phyloP scores from a whole-genome alignment of 2,797 vertebrate genomes.

The Prunella strophiata region DNA sequence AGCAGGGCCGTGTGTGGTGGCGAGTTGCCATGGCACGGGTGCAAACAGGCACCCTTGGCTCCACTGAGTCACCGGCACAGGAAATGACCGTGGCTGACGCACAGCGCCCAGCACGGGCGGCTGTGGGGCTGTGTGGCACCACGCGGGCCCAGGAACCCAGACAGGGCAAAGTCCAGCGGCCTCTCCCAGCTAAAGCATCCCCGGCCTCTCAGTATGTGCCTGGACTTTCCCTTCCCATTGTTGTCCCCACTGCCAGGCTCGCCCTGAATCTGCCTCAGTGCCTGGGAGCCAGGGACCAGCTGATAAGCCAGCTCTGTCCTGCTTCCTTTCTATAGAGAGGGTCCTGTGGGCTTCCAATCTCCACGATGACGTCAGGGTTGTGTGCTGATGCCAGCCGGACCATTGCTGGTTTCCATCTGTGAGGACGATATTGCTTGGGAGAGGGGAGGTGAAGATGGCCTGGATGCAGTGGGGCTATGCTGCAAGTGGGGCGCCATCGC shows the following conservation, averaged over 20 bases:
- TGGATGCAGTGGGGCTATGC: not conserved
- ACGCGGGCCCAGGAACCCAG: accelerated
- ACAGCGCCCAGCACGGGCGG: accelerated
- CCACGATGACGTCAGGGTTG: not conserved
- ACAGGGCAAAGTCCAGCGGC: not conserved
- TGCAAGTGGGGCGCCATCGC: accelerated
- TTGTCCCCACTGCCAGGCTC: accelerated
- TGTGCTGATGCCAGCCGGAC: not conserved
- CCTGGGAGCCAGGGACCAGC: not conserved
- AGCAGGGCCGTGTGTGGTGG: not conserved
- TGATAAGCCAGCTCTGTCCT: not conserved
- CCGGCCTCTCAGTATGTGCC: not conserved
- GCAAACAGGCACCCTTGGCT: not conserved
- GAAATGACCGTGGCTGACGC: not conserved
- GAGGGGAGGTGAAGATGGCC: not conserved
- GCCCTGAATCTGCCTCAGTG: accelerated
- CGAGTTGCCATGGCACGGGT: slow-evolving; percentile 6
- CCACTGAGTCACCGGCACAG: not conserved
- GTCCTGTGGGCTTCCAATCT: not conserved
- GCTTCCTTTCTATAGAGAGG: not conserved
- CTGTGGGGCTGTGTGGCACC: accelerated
- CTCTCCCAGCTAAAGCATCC: not conserved
- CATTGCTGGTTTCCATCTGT: not conserved
- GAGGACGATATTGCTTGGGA: not conserved
- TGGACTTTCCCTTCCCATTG: accelerated